phyloP scores from a whole-genome alignment of 2,797 vertebrate species.

The Hyperoplus immaculatus region DNA sequence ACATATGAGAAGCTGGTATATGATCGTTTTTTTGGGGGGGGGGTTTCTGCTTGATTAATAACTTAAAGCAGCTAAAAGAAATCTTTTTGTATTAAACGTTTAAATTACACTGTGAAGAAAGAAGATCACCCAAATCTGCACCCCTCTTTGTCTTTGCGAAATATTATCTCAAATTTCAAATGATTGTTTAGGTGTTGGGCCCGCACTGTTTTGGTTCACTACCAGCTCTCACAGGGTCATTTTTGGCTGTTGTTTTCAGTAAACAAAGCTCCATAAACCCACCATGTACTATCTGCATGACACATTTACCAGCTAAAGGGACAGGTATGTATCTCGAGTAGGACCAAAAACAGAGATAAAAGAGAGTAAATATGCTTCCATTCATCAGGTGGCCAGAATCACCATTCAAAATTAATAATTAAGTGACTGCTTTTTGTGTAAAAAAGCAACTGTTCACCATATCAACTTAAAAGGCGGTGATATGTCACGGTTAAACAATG shows the following conservation, averaged over 20 bases:
- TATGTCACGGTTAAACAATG: not conserved
- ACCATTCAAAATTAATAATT: not conserved
- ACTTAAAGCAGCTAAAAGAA: not conserved
- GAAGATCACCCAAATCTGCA: not conserved
- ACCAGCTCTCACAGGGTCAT: not conserved
- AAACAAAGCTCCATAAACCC: not conserved
- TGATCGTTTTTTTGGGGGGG: too few species aligned
- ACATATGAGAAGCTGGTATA: too few species aligned
- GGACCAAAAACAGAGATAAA: not conserved
- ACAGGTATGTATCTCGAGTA: not conserved
- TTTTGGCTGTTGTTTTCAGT: not conserved
- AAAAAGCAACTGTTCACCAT: not conserved
- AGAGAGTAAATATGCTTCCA: not conserved
- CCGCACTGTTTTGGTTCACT: not conserved
- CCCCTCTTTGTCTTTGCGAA: rapidly evolving
- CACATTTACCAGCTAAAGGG: not conserved
- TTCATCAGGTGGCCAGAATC: not conserved
- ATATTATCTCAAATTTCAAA: not conserved
- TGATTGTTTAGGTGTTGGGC: not conserved
- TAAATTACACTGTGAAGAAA: not conserved
- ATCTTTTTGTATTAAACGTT: not conserved
- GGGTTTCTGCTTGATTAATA: not conserved
- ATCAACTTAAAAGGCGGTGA: not conserved
- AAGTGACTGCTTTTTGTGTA: not conserved
- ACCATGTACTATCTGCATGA: not conserved